Conservation (phyloP, 2,888 invertebrate genomes). For the Polymixis flavicincta region DNA sequence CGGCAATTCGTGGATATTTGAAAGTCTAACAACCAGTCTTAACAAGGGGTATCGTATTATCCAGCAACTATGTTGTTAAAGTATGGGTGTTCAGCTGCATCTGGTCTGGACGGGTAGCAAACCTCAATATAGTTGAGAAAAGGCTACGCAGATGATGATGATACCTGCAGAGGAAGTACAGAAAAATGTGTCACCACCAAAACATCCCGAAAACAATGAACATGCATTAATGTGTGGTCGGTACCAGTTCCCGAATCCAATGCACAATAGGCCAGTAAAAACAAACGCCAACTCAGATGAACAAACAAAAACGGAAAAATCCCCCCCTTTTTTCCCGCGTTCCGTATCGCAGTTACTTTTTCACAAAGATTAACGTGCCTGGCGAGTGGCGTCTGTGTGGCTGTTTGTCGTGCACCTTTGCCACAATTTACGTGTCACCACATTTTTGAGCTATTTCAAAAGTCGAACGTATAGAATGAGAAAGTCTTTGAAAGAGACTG, state of each 20-base stretch:
- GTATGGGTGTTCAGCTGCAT: no score
- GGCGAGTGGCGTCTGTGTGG: constrained; percentile 12
- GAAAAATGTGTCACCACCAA: neutral
- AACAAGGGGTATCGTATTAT: no score
- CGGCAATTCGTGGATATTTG: no score
- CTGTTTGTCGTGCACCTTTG: constrained; percentile 57
- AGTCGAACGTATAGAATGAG: constrained; percentile 22
- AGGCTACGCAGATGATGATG: no score
- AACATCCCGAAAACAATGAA: neutral
- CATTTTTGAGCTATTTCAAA: constrained; percentile 37
- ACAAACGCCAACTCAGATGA: neutral
- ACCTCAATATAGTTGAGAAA: no score
- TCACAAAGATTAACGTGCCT: constrained; percentile 53
- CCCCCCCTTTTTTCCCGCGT: constrained; percentile 31
- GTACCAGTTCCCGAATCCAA: neutral
- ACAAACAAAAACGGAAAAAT: constrained; percentile 15
- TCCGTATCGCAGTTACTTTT: constrained; percentile 48
- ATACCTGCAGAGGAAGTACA: neutral
- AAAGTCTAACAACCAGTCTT: no score
- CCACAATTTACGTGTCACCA: constrained; percentile 49
- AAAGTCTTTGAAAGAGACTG: neutral
- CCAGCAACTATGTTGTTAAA: no score
- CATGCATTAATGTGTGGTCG: constrained; percentile 2
- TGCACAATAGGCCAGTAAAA: constrained; percentile 15
- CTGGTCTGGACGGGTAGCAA: no score